These are phyloP conservation scores for fruit fly (Drosophila melanogaster) DNA, from an alignment of 1,140 invertebrate genomes.

Conservation along the genomic window DNA sequence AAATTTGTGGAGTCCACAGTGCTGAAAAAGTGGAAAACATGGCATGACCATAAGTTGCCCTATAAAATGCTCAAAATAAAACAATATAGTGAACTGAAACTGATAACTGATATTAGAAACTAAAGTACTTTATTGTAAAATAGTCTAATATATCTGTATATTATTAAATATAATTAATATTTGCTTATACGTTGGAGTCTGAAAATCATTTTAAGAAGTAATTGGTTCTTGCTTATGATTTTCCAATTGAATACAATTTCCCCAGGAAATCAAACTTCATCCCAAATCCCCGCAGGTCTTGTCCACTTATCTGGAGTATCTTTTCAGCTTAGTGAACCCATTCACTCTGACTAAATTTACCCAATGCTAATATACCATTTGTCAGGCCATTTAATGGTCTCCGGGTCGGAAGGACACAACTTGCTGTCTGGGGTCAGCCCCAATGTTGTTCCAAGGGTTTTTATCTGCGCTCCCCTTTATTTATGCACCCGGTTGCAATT, in stretches of 20 bases:
- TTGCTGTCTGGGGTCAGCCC: constrained; percentile 37
- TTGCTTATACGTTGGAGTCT: too few relatives aligned
- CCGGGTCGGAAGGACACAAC: constrained; percentile 34
- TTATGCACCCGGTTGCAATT: constrained; percentile 65
- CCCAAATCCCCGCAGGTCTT: neutral
- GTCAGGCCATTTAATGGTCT: constrained; percentile 62
- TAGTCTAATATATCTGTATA: too few relatives aligned
- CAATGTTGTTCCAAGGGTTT: constrained; percentile 53
- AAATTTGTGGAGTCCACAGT: constrained; percentile 26
- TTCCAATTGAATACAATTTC: neutral
- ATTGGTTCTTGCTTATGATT: neutral
- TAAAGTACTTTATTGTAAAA: too few relatives aligned
- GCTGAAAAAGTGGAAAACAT: constrained; percentile 3
- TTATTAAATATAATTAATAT: too few relatives aligned
- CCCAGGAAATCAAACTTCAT: too few relatives aligned
- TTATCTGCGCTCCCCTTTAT: constrained; percentile 63
- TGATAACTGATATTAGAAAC: too few relatives aligned
- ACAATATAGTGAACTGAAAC: neutral
- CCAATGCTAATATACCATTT: constrained; percentile 67
- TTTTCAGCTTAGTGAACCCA: neutral
- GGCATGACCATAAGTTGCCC: neutral
- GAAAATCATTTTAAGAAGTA: neutral
- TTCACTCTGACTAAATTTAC: constrained; percentile 32
- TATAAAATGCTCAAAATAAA: neutral
- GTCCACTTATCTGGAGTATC: neutral